A percentile compares a stretch with the other conserved stretches of the same genome.
phyloP scores from a whole-genome alignment of 2,797 vertebrate species.

The Helicolenus hilgendorfi region DNA sequence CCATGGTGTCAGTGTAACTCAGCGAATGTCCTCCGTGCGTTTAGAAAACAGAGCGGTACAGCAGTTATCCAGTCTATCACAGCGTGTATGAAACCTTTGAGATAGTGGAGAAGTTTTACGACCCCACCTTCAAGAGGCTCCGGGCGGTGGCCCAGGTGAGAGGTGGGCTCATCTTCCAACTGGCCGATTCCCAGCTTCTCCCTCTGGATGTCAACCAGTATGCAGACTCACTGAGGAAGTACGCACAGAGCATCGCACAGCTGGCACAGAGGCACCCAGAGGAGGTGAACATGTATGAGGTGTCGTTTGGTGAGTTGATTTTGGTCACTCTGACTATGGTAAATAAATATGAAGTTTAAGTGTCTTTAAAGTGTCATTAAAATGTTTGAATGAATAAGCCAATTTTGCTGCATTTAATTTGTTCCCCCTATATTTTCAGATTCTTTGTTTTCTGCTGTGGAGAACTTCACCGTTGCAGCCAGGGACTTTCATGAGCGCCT shows the following conservation, averaged over 20 bases:
- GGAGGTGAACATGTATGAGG: slow-evolving; percentile 83
- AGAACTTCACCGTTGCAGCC: slow-evolving; percentile 92
- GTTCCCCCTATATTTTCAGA: slow-evolving; percentile 77
- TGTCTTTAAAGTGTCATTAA: not conserved
- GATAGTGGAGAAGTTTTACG: slow-evolving; percentile 95
- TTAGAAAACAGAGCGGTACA: slow-evolving; percentile 93
- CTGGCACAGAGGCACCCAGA: slow-evolving; percentile 87
- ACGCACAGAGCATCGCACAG: slow-evolving; percentile 89
- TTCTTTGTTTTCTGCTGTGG: slow-evolving; percentile 93
- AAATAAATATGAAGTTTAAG: not conserved
- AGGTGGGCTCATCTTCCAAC: slow-evolving; percentile 92
- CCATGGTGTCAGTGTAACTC: not conserved
- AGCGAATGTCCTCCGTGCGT: not conserved
- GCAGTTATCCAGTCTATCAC: slow-evolving; percentile 96
- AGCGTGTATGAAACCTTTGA: slow-evolving; percentile 97
- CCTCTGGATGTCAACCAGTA: slow-evolving; percentile 94
- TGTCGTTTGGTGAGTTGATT: slow-evolving; percentile 93
- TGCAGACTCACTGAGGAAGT: slow-evolving; percentile 89
- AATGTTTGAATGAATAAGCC: not conserved
- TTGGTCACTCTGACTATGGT: not conserved
- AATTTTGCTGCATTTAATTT: not conserved
- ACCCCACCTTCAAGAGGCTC: slow-evolving; percentile 94
- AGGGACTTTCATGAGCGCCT: slow-evolving; percentile 90
- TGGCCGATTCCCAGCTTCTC: slow-evolving; percentile 92
- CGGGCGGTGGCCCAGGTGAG: slow-evolving; percentile 93